These are phyloP conservation scores for Aphelocoma coerulescens DNA, from an alignment of 2,113 vertebrate species.

Conservation along the genomic window DNA sequence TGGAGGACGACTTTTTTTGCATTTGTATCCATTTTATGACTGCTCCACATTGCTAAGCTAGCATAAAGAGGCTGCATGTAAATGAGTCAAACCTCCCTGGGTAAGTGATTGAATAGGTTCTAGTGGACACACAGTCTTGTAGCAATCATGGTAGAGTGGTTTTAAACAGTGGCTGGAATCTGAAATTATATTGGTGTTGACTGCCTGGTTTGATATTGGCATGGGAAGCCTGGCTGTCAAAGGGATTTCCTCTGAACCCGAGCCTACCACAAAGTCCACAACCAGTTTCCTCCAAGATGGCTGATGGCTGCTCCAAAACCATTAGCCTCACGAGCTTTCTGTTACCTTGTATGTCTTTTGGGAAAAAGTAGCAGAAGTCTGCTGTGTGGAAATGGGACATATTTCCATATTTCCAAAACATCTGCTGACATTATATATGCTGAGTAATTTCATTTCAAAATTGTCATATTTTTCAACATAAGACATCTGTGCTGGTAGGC, in stretches of 20 bases:
- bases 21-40: not conserved
- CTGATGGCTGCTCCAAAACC: not conserved
- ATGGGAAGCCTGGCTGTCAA: not conserved
- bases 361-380: not conserved
- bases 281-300: not conserved
- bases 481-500: conserved; percentile 53
- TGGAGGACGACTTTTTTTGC: not conserved
- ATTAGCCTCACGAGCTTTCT: not conserved
- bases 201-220: not conserved
- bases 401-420: conserved; percentile 56
- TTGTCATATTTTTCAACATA: conserved; percentile 57
- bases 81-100: not conserved
- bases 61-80: not conserved
- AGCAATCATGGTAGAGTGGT: not conserved
- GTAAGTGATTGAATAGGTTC: not conserved
- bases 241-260: not conserved
- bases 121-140: not conserved
- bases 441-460: conserved; percentile 21
- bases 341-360: not conserved
- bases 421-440: conserved; percentile 40
- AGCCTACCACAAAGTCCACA: not conserved
- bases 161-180: not conserved
- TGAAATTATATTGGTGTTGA: not conserved
- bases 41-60: not conserved
- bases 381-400: not conserved